Conservation (phyloP, 2,888 invertebrate genomes). For the Tetragonisca angustula region DNA sequence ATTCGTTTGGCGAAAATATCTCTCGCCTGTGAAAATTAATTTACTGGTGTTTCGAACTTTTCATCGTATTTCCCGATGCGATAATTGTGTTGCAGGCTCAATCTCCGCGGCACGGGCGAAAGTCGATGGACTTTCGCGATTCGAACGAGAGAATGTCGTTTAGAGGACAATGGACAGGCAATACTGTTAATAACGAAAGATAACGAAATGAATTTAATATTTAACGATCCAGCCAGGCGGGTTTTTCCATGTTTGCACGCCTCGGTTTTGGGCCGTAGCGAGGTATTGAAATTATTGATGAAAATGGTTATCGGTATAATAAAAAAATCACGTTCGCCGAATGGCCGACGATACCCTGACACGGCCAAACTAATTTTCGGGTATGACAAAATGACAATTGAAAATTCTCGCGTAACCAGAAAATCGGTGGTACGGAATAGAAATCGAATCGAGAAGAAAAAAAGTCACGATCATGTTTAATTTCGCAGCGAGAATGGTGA, state of each 20-base stretch:
- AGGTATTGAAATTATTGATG: neutral
- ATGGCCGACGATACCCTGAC: neutral
- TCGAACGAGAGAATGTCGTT: neutral
- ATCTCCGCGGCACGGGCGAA: neutral
- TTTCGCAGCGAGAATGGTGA: neutral
- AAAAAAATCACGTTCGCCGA: neutral
- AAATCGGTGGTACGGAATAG: neutral
- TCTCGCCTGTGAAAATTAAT: neutral
- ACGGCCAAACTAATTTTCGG: neutral
- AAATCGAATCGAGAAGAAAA: neutral
- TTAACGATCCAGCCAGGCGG: neutral
- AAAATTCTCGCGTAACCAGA: neutral
- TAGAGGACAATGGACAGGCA: conserved; percentile 14
- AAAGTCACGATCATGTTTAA: neutral
- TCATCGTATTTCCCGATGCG: neutral
- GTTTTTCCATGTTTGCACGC: neutral
- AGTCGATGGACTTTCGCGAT: neutral
- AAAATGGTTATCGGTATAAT: neutral
- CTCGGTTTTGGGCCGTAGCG: neutral
- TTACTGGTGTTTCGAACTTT: neutral
- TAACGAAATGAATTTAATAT: conserved; percentile 17
- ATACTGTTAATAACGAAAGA: conserved; percentile 17
- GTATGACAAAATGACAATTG: neutral
- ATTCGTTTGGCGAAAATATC: neutral
- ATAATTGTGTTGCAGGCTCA: conserved; percentile 5